Evolutionary conservation across 2,797 vertebrate species (phyloP).

Genomic region (Tenualosa ilisha): DNA sequence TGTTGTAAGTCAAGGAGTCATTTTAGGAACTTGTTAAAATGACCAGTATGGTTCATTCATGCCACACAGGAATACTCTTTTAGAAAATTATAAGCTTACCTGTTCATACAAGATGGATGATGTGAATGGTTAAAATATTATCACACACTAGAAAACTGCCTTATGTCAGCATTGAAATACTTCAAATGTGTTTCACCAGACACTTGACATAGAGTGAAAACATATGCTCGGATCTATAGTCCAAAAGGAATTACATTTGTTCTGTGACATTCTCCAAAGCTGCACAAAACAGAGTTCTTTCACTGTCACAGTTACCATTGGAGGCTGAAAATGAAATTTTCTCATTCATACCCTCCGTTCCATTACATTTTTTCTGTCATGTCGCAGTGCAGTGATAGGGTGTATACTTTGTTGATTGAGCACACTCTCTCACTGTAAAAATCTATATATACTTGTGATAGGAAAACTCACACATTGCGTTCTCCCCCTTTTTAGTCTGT

Average conservation of each 20-base stretch:
- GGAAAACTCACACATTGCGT: not conserved
- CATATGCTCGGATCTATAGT: not conserved
- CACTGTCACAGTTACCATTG: not conserved
- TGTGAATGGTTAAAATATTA: not conserved
- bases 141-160: not conserved
- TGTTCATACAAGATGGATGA: constrained; percentile 21
- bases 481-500: not conserved
- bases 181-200: not conserved
- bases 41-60: not conserved
- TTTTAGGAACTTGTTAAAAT: not conserved
- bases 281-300: not conserved
- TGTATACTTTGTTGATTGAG: not conserved
- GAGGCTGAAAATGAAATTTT: not conserved
- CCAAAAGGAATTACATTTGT: not conserved
- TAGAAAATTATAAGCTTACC: not conserved
- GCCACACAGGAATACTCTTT: not conserved
- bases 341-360: not conserved
- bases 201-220: not conserved
- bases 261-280: constrained; percentile 6
- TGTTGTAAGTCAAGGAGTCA: not conserved
- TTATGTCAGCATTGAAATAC: constrained; percentile 11
- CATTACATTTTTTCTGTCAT: not conserved
- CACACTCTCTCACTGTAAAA: not conserved
- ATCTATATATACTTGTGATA: constrained; percentile 3
- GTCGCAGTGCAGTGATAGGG: not conserved